Conservation (phyloP, 2,797 vertebrate genomes). For the Rhinogobio ventralis region DNA sequence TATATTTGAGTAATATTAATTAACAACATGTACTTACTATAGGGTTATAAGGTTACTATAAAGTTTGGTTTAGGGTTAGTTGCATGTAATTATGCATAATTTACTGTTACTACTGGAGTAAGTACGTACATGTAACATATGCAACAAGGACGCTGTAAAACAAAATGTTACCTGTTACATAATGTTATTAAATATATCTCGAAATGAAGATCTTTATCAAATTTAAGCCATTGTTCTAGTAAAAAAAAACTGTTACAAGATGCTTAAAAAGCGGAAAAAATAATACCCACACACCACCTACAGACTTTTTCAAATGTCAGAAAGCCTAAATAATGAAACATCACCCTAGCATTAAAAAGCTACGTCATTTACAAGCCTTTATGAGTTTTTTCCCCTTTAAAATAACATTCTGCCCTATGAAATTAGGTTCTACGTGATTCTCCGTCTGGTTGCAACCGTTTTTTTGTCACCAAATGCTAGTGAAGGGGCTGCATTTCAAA, state of each 20-base stretch:
- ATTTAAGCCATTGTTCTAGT: background rate
- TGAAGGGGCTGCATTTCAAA: constrained; percentile 14
- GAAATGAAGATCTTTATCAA: background rate
- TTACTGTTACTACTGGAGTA: no score
- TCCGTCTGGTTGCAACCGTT: background rate
- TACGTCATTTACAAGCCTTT: background rate
- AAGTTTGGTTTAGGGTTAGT: no score
- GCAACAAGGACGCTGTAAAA: no score
- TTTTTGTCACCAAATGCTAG: background rate
- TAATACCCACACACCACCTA: constrained; percentile 38
- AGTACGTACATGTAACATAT: no score
- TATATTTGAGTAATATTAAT: no score
- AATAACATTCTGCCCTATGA: background rate
- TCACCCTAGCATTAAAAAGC: background rate
- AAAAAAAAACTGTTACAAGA: background rate
- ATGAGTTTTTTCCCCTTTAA: background rate
- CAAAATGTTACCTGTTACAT: no score
- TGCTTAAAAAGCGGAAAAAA: constrained; percentile 14
- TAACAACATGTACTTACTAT: no score
- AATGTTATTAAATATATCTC: background rate
- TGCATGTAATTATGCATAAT: no score
- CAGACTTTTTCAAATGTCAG: constrained; percentile 29
- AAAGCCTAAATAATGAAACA: constrained; percentile 15
- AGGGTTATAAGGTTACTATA: no score
- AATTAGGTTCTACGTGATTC: background rate